These are phyloP conservation scores for Emydocephalus ijimae DNA, from an alignment of 2,113 vertebrate genomes.

Conservation along the genomic window DNA sequence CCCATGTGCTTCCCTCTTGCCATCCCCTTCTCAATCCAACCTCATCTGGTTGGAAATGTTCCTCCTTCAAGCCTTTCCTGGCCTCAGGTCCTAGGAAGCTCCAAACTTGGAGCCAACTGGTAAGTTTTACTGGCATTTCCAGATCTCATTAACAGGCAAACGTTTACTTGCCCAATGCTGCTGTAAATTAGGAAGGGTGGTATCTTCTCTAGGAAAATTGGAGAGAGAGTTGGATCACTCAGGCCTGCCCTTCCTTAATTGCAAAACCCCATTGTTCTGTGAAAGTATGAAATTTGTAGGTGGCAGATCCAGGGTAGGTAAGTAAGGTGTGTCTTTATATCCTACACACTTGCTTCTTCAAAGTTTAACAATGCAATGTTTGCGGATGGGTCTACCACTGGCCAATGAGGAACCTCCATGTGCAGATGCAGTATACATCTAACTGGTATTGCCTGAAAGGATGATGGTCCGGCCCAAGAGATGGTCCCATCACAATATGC, in stretches of 20 bases:
- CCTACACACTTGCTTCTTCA: not conserved
- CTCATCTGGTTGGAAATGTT: not conserved
- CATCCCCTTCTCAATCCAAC: not conserved
- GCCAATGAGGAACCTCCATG: not conserved
- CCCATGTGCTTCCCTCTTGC: too few species aligned
- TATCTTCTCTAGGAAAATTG: not conserved
- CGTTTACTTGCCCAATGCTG: not conserved
- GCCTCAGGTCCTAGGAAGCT: not conserved
- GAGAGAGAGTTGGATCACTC: not conserved
- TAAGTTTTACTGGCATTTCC: not conserved
- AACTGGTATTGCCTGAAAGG: not conserved
- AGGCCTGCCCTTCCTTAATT: not conserved
- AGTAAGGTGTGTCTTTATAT: too few species aligned
- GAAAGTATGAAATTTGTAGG: too few species aligned
- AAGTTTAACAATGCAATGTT: not conserved
- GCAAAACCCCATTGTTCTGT: not conserved
- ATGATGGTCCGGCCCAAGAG: not conserved
- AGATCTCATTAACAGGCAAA: not conserved
- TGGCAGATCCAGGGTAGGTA: not conserved
- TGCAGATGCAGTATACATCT: not conserved
- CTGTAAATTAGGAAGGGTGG: not conserved
- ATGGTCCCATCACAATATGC: not conserved
- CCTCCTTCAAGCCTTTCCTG: too few species aligned
- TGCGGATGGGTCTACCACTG: not conserved
- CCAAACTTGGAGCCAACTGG: not conserved